Evolutionary conservation across 2,797 vertebrate species (phyloP).

Genomic region (Adelosebastes latens): DNA sequence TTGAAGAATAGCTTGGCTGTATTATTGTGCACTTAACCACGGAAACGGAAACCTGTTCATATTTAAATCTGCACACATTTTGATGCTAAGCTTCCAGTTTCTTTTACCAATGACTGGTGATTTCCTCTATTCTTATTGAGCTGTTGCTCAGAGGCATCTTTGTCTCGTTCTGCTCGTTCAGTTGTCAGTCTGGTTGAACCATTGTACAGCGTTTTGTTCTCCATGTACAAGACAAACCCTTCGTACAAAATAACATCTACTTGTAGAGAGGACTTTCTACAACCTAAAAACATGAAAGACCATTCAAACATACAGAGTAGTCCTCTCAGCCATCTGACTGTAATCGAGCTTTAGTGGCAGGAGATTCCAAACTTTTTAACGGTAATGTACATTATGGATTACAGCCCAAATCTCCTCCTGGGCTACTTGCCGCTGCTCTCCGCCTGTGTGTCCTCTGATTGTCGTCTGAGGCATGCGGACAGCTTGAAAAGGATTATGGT

Average conservation of each 20-base stretch:
- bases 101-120: background rate
- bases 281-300: background rate
- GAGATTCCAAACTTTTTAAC: background rate
- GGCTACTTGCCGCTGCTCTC: background rate
- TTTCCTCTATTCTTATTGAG: background rate
- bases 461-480: slow-evolving; percentile 11
- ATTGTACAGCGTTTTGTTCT: background rate
- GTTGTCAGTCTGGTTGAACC: background rate
- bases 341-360: background rate
- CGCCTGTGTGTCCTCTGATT: background rate
- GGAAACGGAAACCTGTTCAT: background rate
- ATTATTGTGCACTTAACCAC: background rate
- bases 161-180: background rate
- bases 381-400: background rate
- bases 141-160: background rate
- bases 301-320: background rate
- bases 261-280: background rate
- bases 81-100: background rate
- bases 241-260: no score
- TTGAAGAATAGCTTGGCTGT: background rate
- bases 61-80: background rate
- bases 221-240: background rate
- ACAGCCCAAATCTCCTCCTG: background rate
- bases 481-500: slow-evolving; percentile 42
- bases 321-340: background rate